A percentile compares a stretch with the other conserved stretches of the same genome.
Evolutionary conservation across 2,888 invertebrate genomes (phyloP).

Genomic region (Pseudoips prasinana): DNA sequence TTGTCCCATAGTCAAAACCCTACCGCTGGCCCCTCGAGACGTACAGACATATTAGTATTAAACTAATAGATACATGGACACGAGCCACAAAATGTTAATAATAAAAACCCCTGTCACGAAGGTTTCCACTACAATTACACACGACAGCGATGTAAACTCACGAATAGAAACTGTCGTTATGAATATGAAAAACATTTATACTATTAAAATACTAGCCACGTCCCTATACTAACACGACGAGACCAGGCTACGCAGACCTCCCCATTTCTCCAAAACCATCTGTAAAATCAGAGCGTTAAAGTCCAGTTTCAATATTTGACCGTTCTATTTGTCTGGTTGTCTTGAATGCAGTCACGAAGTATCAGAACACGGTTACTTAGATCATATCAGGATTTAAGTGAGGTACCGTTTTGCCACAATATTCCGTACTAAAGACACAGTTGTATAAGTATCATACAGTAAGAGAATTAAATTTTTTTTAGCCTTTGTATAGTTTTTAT

Average conservation of each 20-base stretch:
- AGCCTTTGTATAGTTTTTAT: no score
- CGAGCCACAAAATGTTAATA: no score
- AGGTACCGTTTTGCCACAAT: conserved; percentile 32
- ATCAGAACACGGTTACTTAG: conserved; percentile 36
- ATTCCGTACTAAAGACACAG: no score
- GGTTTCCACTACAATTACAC: conserved; percentile 37
- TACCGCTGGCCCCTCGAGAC: no score
- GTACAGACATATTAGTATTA: no score
- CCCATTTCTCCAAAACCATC: conserved; percentile 1
- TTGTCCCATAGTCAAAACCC: no score
- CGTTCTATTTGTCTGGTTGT: conserved; percentile 22
- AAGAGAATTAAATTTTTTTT: no score
- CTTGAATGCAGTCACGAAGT: conserved; percentile 31
- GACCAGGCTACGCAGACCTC: conserved; percentile 8
- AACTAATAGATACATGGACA: no score
- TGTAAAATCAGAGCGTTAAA: conserved; percentile 5
- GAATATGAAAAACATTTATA: conserved; percentile 34
- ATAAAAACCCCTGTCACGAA: conserved; percentile 37
- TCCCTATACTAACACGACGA: conserved; percentile 4
- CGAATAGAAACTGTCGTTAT: conserved; percentile 24
- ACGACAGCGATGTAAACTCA: conserved; percentile 35
- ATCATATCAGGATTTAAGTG: conserved; percentile 40
- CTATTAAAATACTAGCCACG: conserved; percentile 28
- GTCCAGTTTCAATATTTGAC: conserved; percentile 2
- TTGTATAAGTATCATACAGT: no score